A percentile compares a stretch with the other conserved stretches of the same genome.
These are phyloP conservation scores for Fistularia tabacaria DNA, from an alignment of 2,797 vertebrate genomes.

Conservation along the genomic window DNA sequence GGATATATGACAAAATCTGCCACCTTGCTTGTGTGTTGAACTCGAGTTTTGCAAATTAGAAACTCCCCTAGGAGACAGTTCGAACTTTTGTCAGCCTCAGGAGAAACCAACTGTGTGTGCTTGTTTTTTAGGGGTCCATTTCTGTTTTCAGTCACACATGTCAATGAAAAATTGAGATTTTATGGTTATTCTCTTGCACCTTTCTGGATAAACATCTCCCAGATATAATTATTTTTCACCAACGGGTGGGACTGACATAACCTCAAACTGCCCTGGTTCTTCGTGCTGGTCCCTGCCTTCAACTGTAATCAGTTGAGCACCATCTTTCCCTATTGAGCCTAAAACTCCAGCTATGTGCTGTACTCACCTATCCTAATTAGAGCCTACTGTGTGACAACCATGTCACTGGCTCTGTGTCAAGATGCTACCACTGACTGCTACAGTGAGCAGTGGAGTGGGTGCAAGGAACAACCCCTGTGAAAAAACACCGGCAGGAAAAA, in stretches of 20 bases:
- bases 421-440: constrained; percentile 54
- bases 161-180: constrained; percentile 17
- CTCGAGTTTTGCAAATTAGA: not conserved
- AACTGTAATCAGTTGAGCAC: constrained; percentile 3
- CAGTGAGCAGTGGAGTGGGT: constrained; percentile 27
- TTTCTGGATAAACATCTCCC: constrained; percentile 47
- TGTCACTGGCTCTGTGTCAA: constrained; percentile 66
- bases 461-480: constrained; percentile 38
- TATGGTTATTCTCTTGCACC: constrained; percentile 11
- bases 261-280: constrained; percentile 15
- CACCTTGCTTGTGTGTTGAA: not conserved
- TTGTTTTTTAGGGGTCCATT: constrained; percentile 11
- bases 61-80: not conserved
- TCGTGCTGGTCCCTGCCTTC: constrained; percentile 34
- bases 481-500: constrained; percentile 34
- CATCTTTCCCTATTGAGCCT: constrained; percentile 1
- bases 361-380: constrained; percentile 68
- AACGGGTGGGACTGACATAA: constrained; percentile 36
- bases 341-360: constrained; percentile 51
- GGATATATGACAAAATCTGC: too few relatives aligned
- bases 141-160: constrained; percentile 8
- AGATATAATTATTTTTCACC: constrained; percentile 53
- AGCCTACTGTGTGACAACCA: constrained; percentile 62
- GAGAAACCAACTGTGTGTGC: constrained; percentile 4
- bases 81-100: not conserved